phyloP scores from a whole-genome alignment of 2,113 vertebrate genomes.

The Pontoporia blainvillei region DNA sequence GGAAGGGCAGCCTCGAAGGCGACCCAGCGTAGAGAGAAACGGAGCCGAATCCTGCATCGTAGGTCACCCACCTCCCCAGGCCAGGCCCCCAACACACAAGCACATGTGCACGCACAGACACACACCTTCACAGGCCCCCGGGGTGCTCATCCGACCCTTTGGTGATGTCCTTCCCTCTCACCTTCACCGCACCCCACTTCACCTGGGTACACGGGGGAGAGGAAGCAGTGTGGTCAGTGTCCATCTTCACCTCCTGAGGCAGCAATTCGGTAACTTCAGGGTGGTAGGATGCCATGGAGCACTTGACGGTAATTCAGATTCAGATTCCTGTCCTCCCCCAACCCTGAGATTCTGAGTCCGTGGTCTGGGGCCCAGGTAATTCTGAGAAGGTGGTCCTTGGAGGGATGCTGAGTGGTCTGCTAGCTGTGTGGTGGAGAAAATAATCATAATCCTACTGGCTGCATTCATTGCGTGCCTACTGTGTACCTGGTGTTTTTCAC shows the following conservation, averaged over 20 bases:
- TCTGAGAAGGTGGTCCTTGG: not conserved
- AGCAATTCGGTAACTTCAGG: not conserved
- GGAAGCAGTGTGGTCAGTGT: not conserved
- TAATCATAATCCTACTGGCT: fast-evolving
- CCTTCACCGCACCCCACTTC: not conserved
- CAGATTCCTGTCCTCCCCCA: not conserved
- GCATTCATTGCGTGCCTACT: not conserved
- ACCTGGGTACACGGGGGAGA: not conserved
- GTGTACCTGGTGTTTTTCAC: not conserved
- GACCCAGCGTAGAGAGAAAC: not conserved
- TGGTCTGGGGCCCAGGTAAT: not conserved
- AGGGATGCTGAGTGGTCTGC: not conserved
- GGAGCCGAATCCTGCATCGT: not conserved
- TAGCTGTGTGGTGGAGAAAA: not conserved
- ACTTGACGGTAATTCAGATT: not conserved
- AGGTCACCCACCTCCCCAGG: not conserved
- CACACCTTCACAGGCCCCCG: not conserved
- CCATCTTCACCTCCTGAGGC: not conserved
- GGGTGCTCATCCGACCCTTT: not conserved
- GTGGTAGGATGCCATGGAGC: not conserved
- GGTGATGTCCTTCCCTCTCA: not conserved
- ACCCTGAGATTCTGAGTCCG: not conserved
- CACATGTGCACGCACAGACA: fast-evolving
- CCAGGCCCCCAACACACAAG: not conserved
- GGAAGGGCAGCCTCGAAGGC: too few species aligned